Base-by-base conservation (phyloP, 2,797 vertebrate genomes). In the Acomys russatus region DNA sequence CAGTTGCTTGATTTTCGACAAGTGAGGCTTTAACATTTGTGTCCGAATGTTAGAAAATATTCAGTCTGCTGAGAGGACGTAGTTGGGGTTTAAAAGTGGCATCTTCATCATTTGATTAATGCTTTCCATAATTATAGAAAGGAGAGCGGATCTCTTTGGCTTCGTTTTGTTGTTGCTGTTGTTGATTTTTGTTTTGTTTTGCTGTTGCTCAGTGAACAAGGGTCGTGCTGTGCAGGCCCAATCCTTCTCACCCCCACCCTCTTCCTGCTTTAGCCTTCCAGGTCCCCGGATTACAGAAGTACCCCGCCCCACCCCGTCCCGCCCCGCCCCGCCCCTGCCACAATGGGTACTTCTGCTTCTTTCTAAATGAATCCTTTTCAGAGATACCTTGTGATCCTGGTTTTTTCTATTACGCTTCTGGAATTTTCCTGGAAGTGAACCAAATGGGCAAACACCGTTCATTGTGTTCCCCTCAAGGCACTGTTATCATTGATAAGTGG, bases 371-470 rank as follows among this genome's bases (percentile, higher is more conserved):
- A 84, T 28, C 6, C 30, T 76, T 87, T 78, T 49, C 28, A 63
- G 30, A 80, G 18, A 91, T 80, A 82, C 76, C n/a, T 88, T 82
- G 94, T 70, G 74, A 9, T 84, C 59, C 73, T 56, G 95, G 96
- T 77, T 56, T 96, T 96, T 77, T 83, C 78, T 88, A 22, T 82
- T 64, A 61, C 64, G 25, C 23, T 54, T 96, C 87, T 94, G 63
- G 68, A 92, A 92, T 88, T 95, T 85, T 96, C 18, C 23, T 79
- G 73, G 11, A 66, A 77, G n/a, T 93, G 49, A 59, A 73, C 94
- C 87, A 92, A 96, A n/a, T 18, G 92, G 92, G 54, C 35, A 66
- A 94, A 74, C n/a, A 92, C 94, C 96, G 14, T 88, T 76, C 83
- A 11, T 76, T 92, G 82, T 74, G 63, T 95, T 79, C 92, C 92